phyloP scores from a whole-genome alignment of 2,797 vertebrate genomes.

The Brotogeris chrysoptera region DNA sequence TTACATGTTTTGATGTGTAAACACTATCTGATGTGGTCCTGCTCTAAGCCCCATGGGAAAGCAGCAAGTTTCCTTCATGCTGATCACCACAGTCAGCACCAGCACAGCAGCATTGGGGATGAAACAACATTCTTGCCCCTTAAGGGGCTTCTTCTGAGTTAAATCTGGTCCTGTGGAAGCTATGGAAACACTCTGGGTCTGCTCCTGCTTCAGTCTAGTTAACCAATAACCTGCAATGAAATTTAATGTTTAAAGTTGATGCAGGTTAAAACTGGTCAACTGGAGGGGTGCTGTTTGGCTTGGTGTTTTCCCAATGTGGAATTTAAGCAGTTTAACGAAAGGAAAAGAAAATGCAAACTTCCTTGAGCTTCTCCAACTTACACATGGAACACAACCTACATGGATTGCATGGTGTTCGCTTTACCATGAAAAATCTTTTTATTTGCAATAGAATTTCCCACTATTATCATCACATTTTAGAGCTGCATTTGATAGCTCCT shows the following conservation, averaged over 20 bases:
- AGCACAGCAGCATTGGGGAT: not conserved
- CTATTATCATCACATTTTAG: not conserved
- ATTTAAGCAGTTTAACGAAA: not conserved
- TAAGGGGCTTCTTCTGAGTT: not conserved
- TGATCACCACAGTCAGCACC: not conserved
- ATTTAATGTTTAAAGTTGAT: not conserved
- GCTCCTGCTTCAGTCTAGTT: not conserved
- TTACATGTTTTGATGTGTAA: not conserved
- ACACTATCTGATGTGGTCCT: not conserved
- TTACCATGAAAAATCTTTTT: not conserved
- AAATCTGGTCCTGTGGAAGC: not conserved
- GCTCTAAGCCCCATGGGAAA: not conserved
- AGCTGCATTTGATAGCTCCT: not conserved
- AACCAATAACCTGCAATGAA: not conserved
- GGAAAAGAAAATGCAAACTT: not conserved
- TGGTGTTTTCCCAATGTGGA: not conserved
- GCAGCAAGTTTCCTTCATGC: not conserved
- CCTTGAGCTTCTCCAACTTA: not conserved
- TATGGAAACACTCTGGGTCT: not conserved
- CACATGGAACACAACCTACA: not conserved
- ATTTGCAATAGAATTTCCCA: not conserved
- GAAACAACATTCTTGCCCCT: not conserved
- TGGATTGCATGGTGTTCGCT: not conserved
- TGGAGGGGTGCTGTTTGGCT: not conserved
- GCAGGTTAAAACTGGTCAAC: not conserved